A percentile compares a stretch with the other conserved stretches of the same genome.
phyloP scores from a whole-genome alignment of 2,888 invertebrate genomes.

The Drosophila mimetica region DNA sequence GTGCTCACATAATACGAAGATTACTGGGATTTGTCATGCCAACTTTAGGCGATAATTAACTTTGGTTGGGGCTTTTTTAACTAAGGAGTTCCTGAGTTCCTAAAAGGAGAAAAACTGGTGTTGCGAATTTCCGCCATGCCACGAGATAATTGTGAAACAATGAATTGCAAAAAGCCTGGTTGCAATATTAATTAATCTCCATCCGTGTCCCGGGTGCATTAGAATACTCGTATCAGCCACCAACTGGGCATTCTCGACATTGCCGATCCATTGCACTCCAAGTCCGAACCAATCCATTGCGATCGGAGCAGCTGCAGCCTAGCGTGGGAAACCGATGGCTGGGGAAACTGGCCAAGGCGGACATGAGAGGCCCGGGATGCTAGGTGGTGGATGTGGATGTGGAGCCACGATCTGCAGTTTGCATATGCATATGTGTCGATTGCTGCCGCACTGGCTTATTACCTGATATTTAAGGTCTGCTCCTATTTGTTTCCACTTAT shows the following conservation, averaged over 20 bases:
- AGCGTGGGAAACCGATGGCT: constrained; percentile 45
- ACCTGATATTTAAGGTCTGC: constrained; percentile 33
- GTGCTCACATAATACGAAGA: constrained; percentile 14
- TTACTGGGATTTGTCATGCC: constrained; percentile 13
- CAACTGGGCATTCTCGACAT: constrained; percentile 53
- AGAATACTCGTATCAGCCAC: constrained; percentile 57
- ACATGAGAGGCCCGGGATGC: constrained; percentile 20
- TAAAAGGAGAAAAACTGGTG: constrained; percentile 1
- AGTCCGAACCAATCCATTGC: constrained; percentile 6
- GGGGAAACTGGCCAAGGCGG: constrained; percentile 42
- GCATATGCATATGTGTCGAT: constrained; percentile 28
- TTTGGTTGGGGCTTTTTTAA: not conserved
- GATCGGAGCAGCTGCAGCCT: constrained; percentile 42
- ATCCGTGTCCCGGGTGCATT: constrained; percentile 53
- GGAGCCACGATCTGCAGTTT: constrained; percentile 27
- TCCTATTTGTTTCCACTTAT: constrained; percentile 11
- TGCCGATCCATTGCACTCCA: constrained; percentile 19
- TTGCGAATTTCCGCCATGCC: constrained; percentile 27
- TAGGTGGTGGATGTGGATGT: constrained; percentile 12
- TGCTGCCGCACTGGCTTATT: constrained; percentile 18
- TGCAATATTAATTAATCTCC: constrained; percentile 63
- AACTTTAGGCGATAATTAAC: constrained; percentile 4
- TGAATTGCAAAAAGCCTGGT: constrained; percentile 18
- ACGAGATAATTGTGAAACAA: constrained; percentile 26
- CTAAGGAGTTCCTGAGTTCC: constrained; percentile 24